Percentiles rank a stretch among this genome's conserved stretches.
These are phyloP conservation scores for Polyommatus icarus DNA, from an alignment of 2,888 invertebrate species.

Conservation along the genomic window DNA sequence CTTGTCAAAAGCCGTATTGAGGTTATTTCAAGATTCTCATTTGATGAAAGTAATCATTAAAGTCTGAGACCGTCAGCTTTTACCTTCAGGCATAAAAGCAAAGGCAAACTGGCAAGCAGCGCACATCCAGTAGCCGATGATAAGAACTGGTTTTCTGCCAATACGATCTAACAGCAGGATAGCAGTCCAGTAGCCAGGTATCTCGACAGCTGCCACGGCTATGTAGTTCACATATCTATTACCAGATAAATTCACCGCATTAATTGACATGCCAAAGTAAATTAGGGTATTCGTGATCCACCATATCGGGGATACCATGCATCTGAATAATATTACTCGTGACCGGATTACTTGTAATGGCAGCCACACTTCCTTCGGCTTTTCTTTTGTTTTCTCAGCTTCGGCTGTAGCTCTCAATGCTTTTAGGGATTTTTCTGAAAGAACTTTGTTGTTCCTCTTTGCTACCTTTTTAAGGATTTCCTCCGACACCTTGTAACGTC, in stretches of 20 bases:
- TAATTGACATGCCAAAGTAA: constrained; percentile 86
- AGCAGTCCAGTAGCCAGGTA: constrained; percentile 86
- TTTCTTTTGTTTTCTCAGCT: constrained; percentile 54
- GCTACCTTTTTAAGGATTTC: constrained; percentile 83
- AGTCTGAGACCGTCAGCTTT: too few relatives aligned
- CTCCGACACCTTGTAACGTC: constrained; percentile 83
- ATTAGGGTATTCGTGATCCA: constrained; percentile 86
- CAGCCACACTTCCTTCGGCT: constrained; percentile 62
- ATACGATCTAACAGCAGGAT: constrained; percentile 82
- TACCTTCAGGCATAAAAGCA: constrained; percentile 80
- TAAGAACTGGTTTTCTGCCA: constrained; percentile 83
- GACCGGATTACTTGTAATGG: constrained; percentile 57
- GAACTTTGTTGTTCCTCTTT: constrained; percentile 79
- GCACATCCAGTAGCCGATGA: constrained; percentile 82
- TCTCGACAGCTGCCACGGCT: constrained; percentile 83
- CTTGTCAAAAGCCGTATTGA: too few relatives aligned
- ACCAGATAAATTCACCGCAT: constrained; percentile 84
- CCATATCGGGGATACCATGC: constrained; percentile 77
- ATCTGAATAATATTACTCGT: constrained; percentile 56
- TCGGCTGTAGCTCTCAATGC: constrained; percentile 63
- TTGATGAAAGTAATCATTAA: too few relatives aligned
- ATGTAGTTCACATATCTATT: constrained; percentile 85
- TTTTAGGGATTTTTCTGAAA: constrained; percentile 77
- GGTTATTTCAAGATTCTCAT: too few relatives aligned
- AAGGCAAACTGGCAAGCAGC: constrained; percentile 82